Percentiles rank a stretch among this genome's conserved stretches.
phyloP scores from a whole-genome alignment of 2,888 invertebrate genomes.

The Microctonus brassicae region DNA sequence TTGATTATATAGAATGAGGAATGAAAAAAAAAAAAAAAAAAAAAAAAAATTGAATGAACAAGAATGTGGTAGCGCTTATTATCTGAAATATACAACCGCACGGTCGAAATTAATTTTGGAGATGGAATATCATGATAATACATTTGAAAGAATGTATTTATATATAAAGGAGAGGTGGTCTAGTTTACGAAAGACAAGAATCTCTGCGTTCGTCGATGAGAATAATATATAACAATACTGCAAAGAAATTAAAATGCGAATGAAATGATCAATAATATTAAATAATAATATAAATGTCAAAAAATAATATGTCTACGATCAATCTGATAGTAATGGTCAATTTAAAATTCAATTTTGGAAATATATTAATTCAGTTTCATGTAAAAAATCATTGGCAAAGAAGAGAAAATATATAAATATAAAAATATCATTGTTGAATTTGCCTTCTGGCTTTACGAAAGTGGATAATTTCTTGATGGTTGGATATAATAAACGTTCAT shows the following conservation, averaged over 20 bases:
- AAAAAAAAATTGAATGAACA: neutral
- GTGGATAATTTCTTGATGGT: neutral
- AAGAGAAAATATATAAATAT: neutral
- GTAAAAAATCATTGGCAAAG: neutral
- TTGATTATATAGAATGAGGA: neutral
- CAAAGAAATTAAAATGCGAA: no score
- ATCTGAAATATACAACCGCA: no score
- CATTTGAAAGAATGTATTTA: neutral
- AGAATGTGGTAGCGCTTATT: neutral
- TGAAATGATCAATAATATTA: no score
- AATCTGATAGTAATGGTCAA: neutral
- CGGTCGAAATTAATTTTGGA: neutral
- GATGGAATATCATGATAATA: constrained; percentile 4
- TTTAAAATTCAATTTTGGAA: neutral
- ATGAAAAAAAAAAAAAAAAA: neutral
- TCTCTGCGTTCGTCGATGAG: no score
- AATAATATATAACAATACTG: no score
- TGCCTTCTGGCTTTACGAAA: neutral
- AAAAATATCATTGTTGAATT: neutral
- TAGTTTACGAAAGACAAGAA: no score
- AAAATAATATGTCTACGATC: neutral
- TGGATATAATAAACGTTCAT: neutral
- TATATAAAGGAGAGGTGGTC: constrained; percentile 2
- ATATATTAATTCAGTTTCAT: neutral
- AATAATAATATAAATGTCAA: neutral